Evolutionary conservation across 2,797 vertebrate species (phyloP), one percentile per base, ranked within the genome.

Genomic region (Brachymystax lenok): DNA sequence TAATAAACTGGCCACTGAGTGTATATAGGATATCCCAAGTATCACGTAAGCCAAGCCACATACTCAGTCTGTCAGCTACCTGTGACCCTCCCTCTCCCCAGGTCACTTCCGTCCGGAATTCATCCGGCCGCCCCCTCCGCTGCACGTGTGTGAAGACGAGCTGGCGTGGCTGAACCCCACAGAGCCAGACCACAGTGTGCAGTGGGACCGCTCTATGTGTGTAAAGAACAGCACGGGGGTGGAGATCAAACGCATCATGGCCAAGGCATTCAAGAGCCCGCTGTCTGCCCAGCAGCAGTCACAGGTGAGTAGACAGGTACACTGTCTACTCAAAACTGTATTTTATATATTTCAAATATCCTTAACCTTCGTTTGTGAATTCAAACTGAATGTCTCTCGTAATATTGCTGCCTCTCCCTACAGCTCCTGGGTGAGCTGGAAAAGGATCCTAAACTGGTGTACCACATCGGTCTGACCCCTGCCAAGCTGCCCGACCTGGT

Each of bases 161-260:
- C 86, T 99, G 88, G 95, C 96, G 0, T 99, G 98, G 98, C 88
- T 99, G 76, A 99, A 98, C 80, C 98, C 97, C 1, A 96, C 96
- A 0, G 98, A 99, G 87, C 98, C 98, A 0, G 97, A 98, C 50
- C 98, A 99, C 86, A 78, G 92, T 0, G 85, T 99, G 81, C 97
- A 97, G 78, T 99, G 98, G 98, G 98, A 99, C 82, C 97, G 96
- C 7, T 98, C 97, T 69, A 99, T 99, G 97, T 99, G 98, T 46
- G 96, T 99, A 77, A 97, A 97, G 88, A 98, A 97, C 80, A 97
- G 97, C 90, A 98, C 97, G 0, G 98, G 98, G 1, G 91, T 98
- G 4, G 98, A 99, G 91, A 97, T 98, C 90, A 99, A 99, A 83
- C 95, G 97, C 79, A 95, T 99, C 88, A 99, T 99, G 97, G 94